phyloP scores from a whole-genome alignment of 2,113 vertebrate species.

The Grus americana region DNA sequence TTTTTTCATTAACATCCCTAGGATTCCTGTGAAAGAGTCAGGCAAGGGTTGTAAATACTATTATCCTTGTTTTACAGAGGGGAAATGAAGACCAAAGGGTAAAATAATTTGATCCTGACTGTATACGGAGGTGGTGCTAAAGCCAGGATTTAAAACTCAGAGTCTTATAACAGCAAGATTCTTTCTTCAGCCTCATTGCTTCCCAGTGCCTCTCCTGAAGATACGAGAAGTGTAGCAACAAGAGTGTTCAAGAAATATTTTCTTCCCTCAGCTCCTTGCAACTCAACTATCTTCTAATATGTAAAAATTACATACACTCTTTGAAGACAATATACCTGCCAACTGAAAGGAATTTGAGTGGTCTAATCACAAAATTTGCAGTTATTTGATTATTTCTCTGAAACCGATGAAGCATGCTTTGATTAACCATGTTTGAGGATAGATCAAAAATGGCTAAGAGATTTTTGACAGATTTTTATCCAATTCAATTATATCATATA shows the following conservation, averaged over 20 bases:
- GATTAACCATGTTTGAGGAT: background rate
- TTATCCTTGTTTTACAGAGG: background rate
- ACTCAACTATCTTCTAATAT: background rate
- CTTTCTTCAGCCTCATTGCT: background rate
- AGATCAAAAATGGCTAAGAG: background rate
- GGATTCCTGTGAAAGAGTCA: background rate
- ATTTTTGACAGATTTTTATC: slow-evolving; percentile 10
- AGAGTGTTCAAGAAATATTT: background rate
- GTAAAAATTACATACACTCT: background rate
- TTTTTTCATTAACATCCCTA: background rate
- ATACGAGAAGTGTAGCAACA: background rate
- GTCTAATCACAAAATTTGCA: background rate
- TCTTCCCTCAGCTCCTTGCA: background rate
- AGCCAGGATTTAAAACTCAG: background rate
- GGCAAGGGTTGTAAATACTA: background rate
- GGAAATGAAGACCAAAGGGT: background rate
- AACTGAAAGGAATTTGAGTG: background rate
- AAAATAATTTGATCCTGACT: slow-evolving; percentile 6
- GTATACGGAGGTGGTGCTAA: background rate
- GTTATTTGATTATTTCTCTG: background rate
- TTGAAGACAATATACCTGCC: background rate
- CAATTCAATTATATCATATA: background rate
- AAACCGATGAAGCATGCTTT: background rate
- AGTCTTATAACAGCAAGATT: background rate
- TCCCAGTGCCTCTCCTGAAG: background rate